Evolutionary conservation across 1,140 invertebrate genomes (phyloP).

Genomic region (Drosophila burlai): DNA sequence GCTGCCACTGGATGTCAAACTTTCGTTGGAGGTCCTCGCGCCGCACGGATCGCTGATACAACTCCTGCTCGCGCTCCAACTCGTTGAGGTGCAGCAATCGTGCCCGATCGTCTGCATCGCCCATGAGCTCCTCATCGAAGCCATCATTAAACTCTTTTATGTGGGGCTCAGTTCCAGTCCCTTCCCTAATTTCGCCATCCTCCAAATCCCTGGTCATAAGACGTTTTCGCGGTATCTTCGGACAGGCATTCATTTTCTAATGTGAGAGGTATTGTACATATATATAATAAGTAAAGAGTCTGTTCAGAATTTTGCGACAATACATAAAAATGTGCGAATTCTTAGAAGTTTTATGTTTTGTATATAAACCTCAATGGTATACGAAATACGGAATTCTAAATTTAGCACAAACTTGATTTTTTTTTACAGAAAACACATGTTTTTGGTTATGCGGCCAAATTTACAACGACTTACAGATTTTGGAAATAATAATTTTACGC

Average conservation of each 20-base stretch:
- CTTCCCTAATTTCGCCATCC: slow-evolving; percentile 23
- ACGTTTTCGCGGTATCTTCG: slow-evolving; percentile 92
- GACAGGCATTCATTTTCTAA: neutral
- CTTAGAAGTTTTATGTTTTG: neutral
- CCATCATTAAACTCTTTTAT: slow-evolving; percentile 85
- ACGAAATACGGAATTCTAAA: neutral
- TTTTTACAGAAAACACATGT: neutral
- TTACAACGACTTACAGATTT: neutral
- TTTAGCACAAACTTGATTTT: neutral
- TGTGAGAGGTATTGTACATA: neutral
- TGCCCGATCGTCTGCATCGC: slow-evolving; percentile 96
- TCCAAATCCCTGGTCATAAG: slow-evolving; percentile 79
- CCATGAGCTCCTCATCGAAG: slow-evolving; percentile 97
- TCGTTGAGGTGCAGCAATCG: slow-evolving; percentile 95
- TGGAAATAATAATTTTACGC: neutral
- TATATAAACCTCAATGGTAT: neutral
- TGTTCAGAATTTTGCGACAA: no score
- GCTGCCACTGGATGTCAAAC: slow-evolving; percentile 11
- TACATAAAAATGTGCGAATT: no score
- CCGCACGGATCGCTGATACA: slow-evolving; percentile 3
- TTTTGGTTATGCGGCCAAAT: slow-evolving; percentile 51
- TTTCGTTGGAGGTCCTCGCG: slow-evolving; percentile 19
- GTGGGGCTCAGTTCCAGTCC: neutral
- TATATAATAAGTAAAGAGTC: neutral
- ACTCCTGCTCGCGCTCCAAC: slow-evolving; percentile 96